Evolutionary conservation across 2,113 vertebrate genomes (phyloP), one percentile per base, ranked within the genome.

Genomic region (Sakesphorus luctuosus): DNA sequence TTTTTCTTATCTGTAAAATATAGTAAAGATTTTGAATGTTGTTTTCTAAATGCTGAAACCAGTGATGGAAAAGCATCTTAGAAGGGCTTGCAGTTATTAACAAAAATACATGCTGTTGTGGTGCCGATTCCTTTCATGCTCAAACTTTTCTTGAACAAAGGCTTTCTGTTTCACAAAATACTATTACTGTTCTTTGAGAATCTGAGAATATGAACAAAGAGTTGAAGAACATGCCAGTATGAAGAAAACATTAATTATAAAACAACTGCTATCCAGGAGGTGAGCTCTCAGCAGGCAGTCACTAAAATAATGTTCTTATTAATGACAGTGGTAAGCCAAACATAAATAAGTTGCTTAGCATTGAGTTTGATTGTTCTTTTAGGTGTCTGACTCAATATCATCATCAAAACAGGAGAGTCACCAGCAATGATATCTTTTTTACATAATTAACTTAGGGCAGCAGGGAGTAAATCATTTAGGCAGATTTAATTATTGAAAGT

Each of bases 281-380:
- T 78, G 85, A 93, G 87, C 87, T 92, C 93, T 92, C 88, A 95
- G 93, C 23, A 0, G 88, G 82, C 79, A 93, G 87, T 83, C 90
- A 29, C 79, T 93, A 71, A 92, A 84, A 93, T 94, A 94, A 94
- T 85, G 61, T 84, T 90, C 79, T 94, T 95, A 90, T 92, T 94
- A 94, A 59, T 93, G 91, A 74, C 50, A 77, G 44, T 88, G 59
- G 72, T 96, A 96, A 91, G 63, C 81, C 93, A 97, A 97, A 96
- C 82, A 96, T 95, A 94, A 97, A 84, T 94, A 96, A 96, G 82
- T 96, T 96, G 93, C 65, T 93, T 96, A 90, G 94, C 94, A 75
- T 80, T 90, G 85, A 90, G 93, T 96, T 90, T 94, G 90, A 90
- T 96, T 93, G 95, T 96, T 95, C 95, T 97, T 96, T 96, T 96